These are phyloP conservation scores for Avahi laniger DNA, from an alignment of 2,797 vertebrate genomes.

Conservation along the genomic window DNA sequence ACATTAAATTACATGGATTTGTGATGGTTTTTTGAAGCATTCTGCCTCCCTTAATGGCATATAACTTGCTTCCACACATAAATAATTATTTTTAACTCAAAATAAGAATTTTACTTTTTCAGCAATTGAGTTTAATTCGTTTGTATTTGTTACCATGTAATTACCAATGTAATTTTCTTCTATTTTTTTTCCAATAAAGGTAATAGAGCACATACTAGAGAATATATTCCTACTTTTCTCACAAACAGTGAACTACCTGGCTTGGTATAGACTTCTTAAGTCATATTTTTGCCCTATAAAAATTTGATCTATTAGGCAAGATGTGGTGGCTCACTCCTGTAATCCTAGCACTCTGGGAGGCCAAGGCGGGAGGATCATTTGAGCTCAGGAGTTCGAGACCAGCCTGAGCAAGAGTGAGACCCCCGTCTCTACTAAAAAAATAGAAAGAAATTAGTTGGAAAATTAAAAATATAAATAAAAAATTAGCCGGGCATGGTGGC, in stretches of 20 bases:
- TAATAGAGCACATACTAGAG: background rate
- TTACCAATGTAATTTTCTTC: background rate
- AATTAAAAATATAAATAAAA: no score
- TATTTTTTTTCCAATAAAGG: background rate
- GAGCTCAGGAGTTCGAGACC: no score
- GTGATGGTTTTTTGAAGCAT: background rate
- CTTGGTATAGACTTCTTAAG: background rate
- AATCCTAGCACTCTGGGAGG: no score
- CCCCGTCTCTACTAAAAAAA: no score
- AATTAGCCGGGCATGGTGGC: no score
- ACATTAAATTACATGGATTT: background rate
- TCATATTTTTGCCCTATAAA: background rate
- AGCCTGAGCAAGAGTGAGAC: no score
- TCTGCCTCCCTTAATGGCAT: background rate
- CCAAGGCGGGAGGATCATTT: no score
- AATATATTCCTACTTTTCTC: background rate
- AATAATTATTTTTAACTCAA: constrained; percentile 14
- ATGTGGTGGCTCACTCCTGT: no score
- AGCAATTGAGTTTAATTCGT: background rate
- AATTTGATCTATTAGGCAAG: background rate
- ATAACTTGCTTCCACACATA: background rate
- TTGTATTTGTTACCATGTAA: background rate
- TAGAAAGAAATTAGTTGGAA: no score
- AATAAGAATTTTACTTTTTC: constrained; percentile 25
- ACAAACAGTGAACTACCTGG: background rate